phyloP scores from a whole-genome alignment of 2,888 invertebrate species.

The Muschampia plurimacula region DNA sequence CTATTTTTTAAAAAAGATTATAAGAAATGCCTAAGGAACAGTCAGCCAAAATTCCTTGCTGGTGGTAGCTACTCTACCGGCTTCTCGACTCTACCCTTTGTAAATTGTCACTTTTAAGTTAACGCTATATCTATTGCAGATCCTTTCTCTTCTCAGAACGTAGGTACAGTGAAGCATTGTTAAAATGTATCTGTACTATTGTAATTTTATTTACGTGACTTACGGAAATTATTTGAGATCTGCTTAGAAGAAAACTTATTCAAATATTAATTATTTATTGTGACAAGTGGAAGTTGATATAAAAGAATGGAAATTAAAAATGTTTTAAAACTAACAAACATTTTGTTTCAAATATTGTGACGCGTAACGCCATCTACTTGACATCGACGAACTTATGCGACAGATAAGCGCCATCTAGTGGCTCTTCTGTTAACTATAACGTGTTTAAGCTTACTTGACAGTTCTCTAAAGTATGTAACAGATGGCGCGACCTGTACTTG shows the following conservation, averaged over 20 bases:
- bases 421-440: conserved; percentile 46
- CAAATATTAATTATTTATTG: too few relatives aligned
- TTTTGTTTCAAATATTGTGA: background rate
- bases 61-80: too few relatives aligned
- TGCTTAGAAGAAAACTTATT: background rate
- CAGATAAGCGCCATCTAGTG: conserved; percentile 55
- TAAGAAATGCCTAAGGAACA: too few relatives aligned
- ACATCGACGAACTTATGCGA: conserved; percentile 16
- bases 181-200: too few relatives aligned
- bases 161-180: too few relatives aligned
- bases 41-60: too few relatives aligned
- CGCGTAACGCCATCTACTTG: conserved; percentile 56
- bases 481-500: conserved; percentile 62
- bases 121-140: too few relatives aligned
- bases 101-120: too few relatives aligned
- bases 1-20: conserved; percentile 15
- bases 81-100: too few relatives aligned
- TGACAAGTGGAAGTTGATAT: background rate
- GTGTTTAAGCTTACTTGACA: background rate
- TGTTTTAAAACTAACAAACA: background rate
- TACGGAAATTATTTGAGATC: background rate
- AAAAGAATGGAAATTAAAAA: background rate
- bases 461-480: conserved; percentile 45
- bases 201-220: too few relatives aligned
- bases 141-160: too few relatives aligned